Percentiles rank a stretch among this genome's conserved stretches.
Conservation (phyloP, 2,888 invertebrate species). For the Syrphus vitripennis region DNA sequence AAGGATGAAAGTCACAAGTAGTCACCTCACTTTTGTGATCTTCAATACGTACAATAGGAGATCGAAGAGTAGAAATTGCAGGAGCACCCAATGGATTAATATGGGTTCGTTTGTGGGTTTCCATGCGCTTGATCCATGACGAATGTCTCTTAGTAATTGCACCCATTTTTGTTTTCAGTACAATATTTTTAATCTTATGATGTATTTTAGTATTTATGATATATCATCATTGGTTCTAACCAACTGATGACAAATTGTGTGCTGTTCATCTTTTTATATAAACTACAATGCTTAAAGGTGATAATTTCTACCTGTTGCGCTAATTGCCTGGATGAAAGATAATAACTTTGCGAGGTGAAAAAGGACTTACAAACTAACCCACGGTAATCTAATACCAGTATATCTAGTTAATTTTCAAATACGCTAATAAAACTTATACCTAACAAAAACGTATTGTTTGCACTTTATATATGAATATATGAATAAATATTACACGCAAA, state of each 20-base stretch:
- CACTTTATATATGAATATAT: no score
- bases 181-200: background rate
- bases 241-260: background rate
- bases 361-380: background rate
- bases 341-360: background rate
- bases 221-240: background rate
- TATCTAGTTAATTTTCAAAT: background rate
- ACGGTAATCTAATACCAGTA: background rate
- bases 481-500: no score
- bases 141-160: background rate
- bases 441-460: background rate
- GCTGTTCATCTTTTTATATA: background rate
- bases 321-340: background rate
- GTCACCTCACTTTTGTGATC: conserved; percentile 29
- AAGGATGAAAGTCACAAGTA: conserved; percentile 34
- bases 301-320: background rate
- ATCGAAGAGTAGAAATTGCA: conserved; percentile 76
- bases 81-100: background rate
- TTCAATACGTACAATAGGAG: conserved; percentile 37
- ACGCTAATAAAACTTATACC: background rate
- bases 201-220: no score
- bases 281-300: background rate
- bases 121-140: conserved; percentile 73
- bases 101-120: conserved; percentile 1
- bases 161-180: background rate